These are phyloP conservation scores for Catamblyrhynchus diadema DNA, from an alignment of 2,797 vertebrate genomes.

Conservation along the genomic window DNA sequence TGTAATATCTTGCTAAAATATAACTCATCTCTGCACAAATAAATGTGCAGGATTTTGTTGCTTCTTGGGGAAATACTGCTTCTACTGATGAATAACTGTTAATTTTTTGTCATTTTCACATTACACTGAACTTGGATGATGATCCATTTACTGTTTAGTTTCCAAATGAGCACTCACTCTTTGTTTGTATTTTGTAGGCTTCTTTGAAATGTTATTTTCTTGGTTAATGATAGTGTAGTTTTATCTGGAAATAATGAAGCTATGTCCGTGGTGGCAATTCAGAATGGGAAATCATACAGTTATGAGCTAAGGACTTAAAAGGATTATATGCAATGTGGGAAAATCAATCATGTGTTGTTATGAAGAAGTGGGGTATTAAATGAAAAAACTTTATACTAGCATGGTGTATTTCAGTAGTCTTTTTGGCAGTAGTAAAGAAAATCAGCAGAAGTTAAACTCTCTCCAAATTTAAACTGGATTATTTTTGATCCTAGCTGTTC, in stretches of 20 bases:
- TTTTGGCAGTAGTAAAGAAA: neutral
- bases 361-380: neutral
- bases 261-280: neutral
- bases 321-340: neutral
- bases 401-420: neutral
- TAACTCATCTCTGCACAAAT: neutral
- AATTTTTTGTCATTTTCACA: neutral
- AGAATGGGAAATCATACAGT: neutral
- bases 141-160: neutral
- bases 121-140: neutral
- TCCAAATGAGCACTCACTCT: neutral
- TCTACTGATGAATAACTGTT: neutral
- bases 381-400: neutral
- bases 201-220: neutral
- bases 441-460: neutral
- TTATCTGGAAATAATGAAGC: neutral
- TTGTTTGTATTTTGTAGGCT: neutral
- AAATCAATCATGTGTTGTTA: rapidly evolving
- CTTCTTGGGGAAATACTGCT: neutral
- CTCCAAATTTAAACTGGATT: neutral
- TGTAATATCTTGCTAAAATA: neutral
- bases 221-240: neutral
- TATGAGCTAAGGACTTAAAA: neutral
- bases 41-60: neutral
- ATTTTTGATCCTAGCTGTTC: neutral